Base-by-base conservation (phyloP, 2,797 vertebrate species). In the Tapirus indicus region DNA sequence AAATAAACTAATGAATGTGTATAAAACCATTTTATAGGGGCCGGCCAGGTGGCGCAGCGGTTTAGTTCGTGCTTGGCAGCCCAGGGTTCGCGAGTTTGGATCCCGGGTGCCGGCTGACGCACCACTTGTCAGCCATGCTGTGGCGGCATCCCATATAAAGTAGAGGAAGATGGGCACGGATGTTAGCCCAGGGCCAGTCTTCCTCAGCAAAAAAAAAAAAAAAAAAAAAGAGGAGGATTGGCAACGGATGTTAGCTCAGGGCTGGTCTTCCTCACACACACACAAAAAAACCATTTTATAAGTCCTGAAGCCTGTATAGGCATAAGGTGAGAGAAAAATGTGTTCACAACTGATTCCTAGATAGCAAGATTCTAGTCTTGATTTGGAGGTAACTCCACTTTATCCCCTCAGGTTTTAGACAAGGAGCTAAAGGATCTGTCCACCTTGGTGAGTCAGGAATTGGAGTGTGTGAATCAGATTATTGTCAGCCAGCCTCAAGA, bases 371-470 rank as follows among this genome's bases (percentile, higher is more conserved):
- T 75, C 83, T 78, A 32, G 85, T 58, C 29, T 95, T 25, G 0
- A 7, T 82, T 71, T 20, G 87, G 72, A 80, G 3, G 2, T 97
- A 80, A 97, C 1, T 25, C 3, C n/a, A 75, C 60, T 97, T 71
- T 98, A 71, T 98, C 32, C 25, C 74, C 80, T 91, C 96, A 99
- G 99, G 98, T 98, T 25, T 98, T 99, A 98, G 99, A 99, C 23
- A 49, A 98, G 35, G 99, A 99, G 96, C 99, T 99, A 91, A 98
- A 97, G 84, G 99, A 99, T 96, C 97, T 99, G 97, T 99, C 99
- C 95, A 97, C 98, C 4, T 97, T 99, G 44, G 99, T 99, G 93
- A 98, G 96, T 86, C 99, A 98, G 92, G 99, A 99, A 96, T 98
- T 99, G 96, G 99, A 99, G 2, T 99, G 99, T 0, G 99, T 99